A percentile compares a stretch with the other conserved stretches of the same genome.
phyloP scores from a whole-genome alignment of 92 coral and sea anemone species.

The Bergia sp. region DNA sequence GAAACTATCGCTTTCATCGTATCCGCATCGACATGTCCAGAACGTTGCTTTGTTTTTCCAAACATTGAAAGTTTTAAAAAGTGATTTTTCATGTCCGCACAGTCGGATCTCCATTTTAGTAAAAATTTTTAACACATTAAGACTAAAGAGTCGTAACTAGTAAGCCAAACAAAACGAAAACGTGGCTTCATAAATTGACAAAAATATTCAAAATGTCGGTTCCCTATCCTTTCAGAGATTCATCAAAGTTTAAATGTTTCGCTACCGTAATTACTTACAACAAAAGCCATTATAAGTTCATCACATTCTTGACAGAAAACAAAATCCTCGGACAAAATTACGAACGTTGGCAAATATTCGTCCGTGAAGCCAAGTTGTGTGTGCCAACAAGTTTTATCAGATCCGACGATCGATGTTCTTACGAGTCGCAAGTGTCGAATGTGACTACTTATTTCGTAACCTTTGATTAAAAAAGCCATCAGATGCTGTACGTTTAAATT shows the following conservation, averaged over 20 bases:
- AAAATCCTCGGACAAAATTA: neutral
- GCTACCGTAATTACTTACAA: neutral
- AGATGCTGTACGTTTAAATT: neutral
- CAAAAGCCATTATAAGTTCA: constrained; percentile 10
- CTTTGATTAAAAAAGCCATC: neutral
- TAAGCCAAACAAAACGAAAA: neutral
- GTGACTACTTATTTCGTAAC: neutral
- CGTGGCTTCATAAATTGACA: neutral
- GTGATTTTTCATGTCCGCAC: neutral
- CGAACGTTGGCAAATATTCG: neutral
- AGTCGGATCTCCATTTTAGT: neutral
- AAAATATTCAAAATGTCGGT: constrained; percentile 1
- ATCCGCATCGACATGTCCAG: no score
- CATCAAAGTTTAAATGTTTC: neutral
- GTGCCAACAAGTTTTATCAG: constrained; percentile 12
- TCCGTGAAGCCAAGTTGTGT: neutral
- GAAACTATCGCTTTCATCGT: no score
- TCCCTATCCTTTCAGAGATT: neutral
- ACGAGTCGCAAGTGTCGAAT: neutral
- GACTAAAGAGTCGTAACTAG: no score
- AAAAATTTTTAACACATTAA: neutral
- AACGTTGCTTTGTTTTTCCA: no score
- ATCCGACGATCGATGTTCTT: neutral
- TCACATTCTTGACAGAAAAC: constrained; percentile 16
- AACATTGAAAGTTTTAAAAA: no score